Evolutionary conservation across 2,113 vertebrate genomes (phyloP).

Genomic region (Stigmatopora nigra): DNA sequence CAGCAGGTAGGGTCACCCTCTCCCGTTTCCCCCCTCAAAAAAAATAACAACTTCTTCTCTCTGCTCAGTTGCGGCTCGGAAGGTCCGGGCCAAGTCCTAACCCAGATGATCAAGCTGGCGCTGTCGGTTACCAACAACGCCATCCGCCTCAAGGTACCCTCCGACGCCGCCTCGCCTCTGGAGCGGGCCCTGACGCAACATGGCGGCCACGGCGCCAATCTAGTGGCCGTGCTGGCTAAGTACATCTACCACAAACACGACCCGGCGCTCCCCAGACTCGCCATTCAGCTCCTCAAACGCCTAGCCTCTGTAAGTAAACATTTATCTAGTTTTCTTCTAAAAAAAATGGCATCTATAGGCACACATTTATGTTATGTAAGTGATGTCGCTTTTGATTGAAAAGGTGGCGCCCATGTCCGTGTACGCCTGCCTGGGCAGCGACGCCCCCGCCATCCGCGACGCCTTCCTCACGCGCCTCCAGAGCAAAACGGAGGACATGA

Average conservation of each 20-base stretch:
- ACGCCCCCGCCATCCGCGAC: conserved; percentile 88
- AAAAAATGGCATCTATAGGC: no score
- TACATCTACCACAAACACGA: conserved; percentile 98
- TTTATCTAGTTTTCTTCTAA: no score
- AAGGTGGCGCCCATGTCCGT: conserved; percentile 98
- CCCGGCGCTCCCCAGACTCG: conserved; percentile 87
- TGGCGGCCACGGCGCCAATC: conserved; percentile 88
- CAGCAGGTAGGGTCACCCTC: conserved; percentile 71
- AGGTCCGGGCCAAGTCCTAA: conserved; percentile 88
- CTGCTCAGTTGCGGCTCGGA: conserved; percentile 76
- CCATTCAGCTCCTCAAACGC: conserved; percentile 93
- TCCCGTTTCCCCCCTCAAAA: no score
- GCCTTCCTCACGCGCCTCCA: conserved; percentile 90
- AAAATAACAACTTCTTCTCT: background rate
- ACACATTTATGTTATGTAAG: no score
- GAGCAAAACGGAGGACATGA: conserved; percentile 91
- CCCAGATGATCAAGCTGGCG: conserved; percentile 92
- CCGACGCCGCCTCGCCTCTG: conserved; percentile 80
- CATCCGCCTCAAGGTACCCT: conserved; percentile 86
- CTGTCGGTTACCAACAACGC: conserved; percentile 96
- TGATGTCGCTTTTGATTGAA: background rate
- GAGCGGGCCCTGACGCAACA: conserved; percentile 95
- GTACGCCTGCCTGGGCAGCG: conserved; percentile 89
- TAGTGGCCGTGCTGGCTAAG: conserved; percentile 93
- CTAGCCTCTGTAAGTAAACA: conserved; percentile 78